A percentile compares a stretch with the other conserved stretches of the same genome.
Conservation (phyloP, 2,888 invertebrate genomes). For the Idaea straminata region DNA sequence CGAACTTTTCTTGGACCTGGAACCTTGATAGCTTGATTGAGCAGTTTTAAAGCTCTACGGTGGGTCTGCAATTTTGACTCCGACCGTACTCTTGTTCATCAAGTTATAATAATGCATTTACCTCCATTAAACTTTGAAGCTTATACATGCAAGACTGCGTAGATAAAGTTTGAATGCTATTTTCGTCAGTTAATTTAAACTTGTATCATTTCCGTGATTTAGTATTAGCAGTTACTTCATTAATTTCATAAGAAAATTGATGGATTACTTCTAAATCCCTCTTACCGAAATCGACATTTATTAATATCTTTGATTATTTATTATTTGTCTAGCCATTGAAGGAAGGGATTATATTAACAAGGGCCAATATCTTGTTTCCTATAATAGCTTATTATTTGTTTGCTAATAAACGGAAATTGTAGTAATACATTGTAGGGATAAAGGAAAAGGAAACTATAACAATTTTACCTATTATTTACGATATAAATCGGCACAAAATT, state of each 20-base stretch:
- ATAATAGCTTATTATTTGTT: conserved; percentile 27
- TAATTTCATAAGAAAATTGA: not conserved
- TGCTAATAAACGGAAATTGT: conserved; percentile 18
- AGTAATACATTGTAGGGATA: conserved; percentile 22
- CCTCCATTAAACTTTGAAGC: not conserved
- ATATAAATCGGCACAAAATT: conserved; percentile 20
- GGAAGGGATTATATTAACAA: conserved; percentile 5
- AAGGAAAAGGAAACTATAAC: conserved; percentile 22
- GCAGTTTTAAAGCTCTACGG: too few relatives aligned
- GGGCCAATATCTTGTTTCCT: conserved; percentile 18
- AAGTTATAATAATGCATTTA: too few relatives aligned
- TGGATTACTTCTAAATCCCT: not conserved
- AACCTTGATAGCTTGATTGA: too few relatives aligned
- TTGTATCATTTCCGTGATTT: not conserved
- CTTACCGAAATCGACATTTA: not conserved
- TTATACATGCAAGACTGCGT: not conserved
- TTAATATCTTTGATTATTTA: not conserved
- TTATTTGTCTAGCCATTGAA: not conserved
- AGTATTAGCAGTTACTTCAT: not conserved
- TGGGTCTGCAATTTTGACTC: too few relatives aligned
- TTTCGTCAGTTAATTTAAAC: not conserved
- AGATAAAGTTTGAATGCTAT: not conserved
- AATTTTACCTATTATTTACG: conserved; percentile 24
- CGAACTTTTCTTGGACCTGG: too few relatives aligned
- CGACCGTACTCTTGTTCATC: too few relatives aligned